Evolutionary conservation across 92 coral and sea anemone species (phyloP), one percentile per base, ranked within the genome.

Genomic region (Zoanthus gigantus): DNA sequence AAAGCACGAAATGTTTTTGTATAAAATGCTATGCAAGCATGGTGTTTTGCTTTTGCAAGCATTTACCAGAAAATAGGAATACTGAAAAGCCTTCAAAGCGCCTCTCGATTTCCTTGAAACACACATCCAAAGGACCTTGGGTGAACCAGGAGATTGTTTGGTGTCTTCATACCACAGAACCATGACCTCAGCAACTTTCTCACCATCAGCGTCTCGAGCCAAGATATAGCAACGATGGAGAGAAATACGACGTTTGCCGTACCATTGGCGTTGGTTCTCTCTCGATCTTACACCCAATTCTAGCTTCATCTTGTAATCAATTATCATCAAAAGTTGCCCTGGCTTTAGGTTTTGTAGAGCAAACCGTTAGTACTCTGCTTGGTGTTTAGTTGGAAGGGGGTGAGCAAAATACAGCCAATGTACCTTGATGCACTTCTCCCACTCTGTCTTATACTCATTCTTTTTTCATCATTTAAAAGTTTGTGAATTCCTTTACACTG

Each of bases 51-150:
- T 54, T 17, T 16, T 17, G 18, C 32, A 65, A 14, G 32, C 4
- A 17, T 9, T 45, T 75, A 75, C 79, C 79, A 75, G 79, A 75
- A 75, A 75, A 75, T 45, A 75, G 79, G 79, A 75, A 75, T 46
- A 75, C 58, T n/a, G 79, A 17, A 58, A 14, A 75, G 46, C 79
- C 79, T 75, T 8, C 58, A 75, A 45, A 75, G 58, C 34, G 7
- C 15, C 46, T 34, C 58, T 54, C 10, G 28, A 76, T 50, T 66
- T 66, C 50, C 65, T 50, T 45, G 79, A 75, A 46, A 42, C 45
- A 42, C 15, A 75, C 18, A 54, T 75, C 79, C 45, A 45, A 54
- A 31, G 79, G 58, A 48, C 79, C 45, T 54, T 74, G 60, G 10
- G 79, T 74, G 60, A 74, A 76, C 65, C 63, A 76, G 82, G 61